phyloP scores from a whole-genome alignment of 2,113 vertebrate species.

The Catharus fuscescens region DNA sequence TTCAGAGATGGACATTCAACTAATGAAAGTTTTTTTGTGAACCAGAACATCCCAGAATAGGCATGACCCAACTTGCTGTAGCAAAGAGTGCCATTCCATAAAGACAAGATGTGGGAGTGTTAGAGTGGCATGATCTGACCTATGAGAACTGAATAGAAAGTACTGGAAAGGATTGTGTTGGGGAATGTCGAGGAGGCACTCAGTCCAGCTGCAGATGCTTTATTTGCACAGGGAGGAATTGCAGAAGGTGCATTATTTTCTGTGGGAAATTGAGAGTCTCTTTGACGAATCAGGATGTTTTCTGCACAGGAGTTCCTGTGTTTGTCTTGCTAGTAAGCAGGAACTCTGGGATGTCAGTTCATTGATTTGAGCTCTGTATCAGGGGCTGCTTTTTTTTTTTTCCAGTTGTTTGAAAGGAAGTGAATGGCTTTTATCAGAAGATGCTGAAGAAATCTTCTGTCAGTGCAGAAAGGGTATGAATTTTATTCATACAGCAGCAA shows the following conservation, averaged over 20 bases:
- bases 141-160: not conserved
- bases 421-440: not conserved
- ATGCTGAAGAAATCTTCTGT: not conserved
- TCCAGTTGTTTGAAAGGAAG: not conserved
- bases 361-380: not conserved
- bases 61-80: not conserved
- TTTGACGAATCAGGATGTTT: not conserved
- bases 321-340: not conserved
- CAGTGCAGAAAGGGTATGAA: not conserved
- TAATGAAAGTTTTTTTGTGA: not conserved
- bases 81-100: not conserved
- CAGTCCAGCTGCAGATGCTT: not conserved
- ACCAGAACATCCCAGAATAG: not conserved
- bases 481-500: not conserved
- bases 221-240: not conserved
- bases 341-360: not conserved
- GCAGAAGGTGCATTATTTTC: not conserved
- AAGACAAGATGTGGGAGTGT: not conserved
- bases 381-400: not conserved
- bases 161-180: not conserved
- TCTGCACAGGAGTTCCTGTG: conserved; percentile 4
- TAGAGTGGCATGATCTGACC: not conserved
- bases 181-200: not conserved
- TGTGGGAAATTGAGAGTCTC: not conserved
- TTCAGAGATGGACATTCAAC: not conserved